Conservation (phyloP, 2,797 vertebrate genomes). For the Ficedula albicollis region DNA sequence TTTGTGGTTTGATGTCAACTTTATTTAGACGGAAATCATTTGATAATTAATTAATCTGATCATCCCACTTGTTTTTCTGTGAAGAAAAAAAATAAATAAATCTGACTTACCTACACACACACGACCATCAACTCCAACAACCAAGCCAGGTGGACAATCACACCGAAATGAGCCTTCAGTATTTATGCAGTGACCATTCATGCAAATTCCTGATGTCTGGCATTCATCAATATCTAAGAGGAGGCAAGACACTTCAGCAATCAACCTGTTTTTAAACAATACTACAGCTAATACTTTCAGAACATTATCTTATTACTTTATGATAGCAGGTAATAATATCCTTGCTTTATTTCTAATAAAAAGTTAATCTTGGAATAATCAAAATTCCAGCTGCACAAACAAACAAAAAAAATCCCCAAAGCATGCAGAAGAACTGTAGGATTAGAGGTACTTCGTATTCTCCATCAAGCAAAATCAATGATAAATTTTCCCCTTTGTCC, state of each 20-base stretch:
- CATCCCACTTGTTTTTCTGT: not conserved
- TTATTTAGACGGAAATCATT: not conserved
- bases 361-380: not conserved
- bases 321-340: not conserved
- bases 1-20: not conserved
- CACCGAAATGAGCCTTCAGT: slow-evolving; percentile 81
- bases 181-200: slow-evolving; percentile 82
- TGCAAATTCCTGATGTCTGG: slow-evolving; percentile 79
- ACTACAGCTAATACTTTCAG: not conserved
- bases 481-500: not conserved
- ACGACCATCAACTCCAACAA: slow-evolving; percentile 79
- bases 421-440: not conserved
- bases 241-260: not conserved
- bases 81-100: not conserved
- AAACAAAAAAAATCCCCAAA: not conserved
- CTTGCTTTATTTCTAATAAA: not conserved
- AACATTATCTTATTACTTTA: not conserved
- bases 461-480: not conserved
- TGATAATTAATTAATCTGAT: not conserved
- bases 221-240: slow-evolving; percentile 80
- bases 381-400: not conserved
- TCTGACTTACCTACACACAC: slow-evolving; percentile 78
- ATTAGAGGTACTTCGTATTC: not conserved
- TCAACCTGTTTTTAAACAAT: not conserved
- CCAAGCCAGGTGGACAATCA: slow-evolving; percentile 78